Conservation (phyloP, 2,797 vertebrate genomes). For the Rhincodon typus region DNA sequence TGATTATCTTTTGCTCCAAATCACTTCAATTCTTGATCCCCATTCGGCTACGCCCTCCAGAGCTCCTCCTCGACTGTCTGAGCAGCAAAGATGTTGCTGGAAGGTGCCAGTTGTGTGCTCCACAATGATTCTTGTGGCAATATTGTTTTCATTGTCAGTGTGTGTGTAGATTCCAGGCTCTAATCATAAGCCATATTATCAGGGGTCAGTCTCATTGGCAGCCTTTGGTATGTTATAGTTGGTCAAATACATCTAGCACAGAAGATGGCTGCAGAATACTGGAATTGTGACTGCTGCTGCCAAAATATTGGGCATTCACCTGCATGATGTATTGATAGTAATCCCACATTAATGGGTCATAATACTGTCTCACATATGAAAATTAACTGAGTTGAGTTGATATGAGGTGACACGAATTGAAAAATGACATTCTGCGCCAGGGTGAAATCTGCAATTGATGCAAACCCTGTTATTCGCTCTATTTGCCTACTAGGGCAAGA, state of each 20-base stretch:
- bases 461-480: neutral
- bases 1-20: no score
- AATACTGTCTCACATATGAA: neutral
- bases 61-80: no score
- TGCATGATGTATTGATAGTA: neutral
- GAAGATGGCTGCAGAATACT: neutral
- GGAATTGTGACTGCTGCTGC: neutral
- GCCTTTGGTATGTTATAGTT: neutral
- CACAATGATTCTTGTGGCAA: no score
- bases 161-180: neutral
- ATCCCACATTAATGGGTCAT: neutral
- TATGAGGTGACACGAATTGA: neutral
- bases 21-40: no score
- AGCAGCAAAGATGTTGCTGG: no score
- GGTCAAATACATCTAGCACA: neutral
- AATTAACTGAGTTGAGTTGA: neutral
- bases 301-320: neutral
- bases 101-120: no score
- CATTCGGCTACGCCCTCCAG: no score
- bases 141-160: no score
- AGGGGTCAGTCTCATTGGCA: neutral
- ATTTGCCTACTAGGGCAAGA: neutral
- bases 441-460: neutral
- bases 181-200: neutral
- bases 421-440: no score